phyloP scores from a whole-genome alignment of 2,797 vertebrate species.

The Eulemur rubriventer region DNA sequence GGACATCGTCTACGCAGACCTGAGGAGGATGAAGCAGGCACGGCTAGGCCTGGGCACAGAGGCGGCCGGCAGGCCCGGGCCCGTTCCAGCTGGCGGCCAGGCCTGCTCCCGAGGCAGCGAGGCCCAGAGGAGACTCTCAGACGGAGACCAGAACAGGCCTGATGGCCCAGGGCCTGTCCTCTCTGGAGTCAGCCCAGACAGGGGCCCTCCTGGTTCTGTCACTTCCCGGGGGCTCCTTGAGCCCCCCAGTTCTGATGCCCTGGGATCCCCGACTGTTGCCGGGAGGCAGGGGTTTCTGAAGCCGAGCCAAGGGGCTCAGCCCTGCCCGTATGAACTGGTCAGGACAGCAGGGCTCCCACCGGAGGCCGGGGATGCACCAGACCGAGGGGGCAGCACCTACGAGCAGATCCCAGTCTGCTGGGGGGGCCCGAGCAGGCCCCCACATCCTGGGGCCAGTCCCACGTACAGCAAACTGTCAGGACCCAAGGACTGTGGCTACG shows the following conservation, averaged over 20 bases:
- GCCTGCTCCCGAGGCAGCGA: neutral
- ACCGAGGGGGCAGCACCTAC: conserved; percentile 45
- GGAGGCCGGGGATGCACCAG: neutral
- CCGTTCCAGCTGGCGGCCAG: neutral
- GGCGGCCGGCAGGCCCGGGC: neutral
- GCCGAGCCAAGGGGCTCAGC: neutral
- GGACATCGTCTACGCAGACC: conserved; percentile 82
- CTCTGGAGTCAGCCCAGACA: neutral
- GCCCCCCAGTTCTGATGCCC: conserved; percentile 49
- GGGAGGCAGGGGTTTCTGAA: conserved; percentile 33
- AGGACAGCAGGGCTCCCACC: neutral
- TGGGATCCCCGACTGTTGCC: neutral
- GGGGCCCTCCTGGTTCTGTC: neutral
- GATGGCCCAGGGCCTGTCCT: neutral
- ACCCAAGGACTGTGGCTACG: conserved; percentile 71
- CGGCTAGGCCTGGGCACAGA: neutral
- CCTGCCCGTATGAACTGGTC: neutral
- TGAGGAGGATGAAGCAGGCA: conserved; percentile 79
- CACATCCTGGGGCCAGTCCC: neutral
- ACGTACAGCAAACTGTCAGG: conserved; percentile 19
- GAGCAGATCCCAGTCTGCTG: conserved; percentile 76
- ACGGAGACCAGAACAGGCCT: neutral
- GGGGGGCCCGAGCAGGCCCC: conserved; percentile 5
- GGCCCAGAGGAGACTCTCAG: neutral
- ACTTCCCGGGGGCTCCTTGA: neutral